phyloP scores from a whole-genome alignment of 2,797 vertebrate genomes.

The Mormyrus proboscirostris region DNA sequence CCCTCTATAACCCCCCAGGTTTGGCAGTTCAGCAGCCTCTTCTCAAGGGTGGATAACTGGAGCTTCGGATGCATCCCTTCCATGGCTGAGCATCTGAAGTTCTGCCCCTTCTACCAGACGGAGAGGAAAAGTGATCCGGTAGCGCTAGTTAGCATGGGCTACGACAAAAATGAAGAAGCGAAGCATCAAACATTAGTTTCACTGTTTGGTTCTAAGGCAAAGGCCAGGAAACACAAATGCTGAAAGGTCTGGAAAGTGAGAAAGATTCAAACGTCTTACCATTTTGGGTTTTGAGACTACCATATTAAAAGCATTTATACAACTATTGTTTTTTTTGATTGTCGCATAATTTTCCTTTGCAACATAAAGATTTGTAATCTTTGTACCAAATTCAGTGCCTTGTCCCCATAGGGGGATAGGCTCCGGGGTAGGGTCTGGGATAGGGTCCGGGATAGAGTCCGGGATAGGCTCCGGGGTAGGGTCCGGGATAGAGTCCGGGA shows the following conservation, averaged over 20 bases:
- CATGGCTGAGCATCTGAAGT: conserved; percentile 82
- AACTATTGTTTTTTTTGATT: neutral
- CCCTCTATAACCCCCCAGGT: conserved; percentile 55
- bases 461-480: too few relatives aligned
- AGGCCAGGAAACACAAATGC: neutral
- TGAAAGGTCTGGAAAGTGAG: neutral
- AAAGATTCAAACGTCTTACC: neutral
- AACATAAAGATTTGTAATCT: neutral
- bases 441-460: neutral
- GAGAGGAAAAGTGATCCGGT: conserved; percentile 69
- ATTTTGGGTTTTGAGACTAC: neutral
- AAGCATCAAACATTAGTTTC: conserved; percentile 59
- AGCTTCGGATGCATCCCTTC: conserved; percentile 54
- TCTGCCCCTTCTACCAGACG: conserved; percentile 73
- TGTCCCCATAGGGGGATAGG: neutral
- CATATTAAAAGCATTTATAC: neutral
- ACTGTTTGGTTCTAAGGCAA: conserved; percentile 31
- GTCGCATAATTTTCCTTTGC: neutral
- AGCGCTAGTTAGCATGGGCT: conserved; percentile 58
- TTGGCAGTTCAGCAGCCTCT: conserved; percentile 92
- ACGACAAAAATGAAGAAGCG: conserved; percentile 36
- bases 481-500: too few relatives aligned
- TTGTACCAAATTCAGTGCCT: neutral
- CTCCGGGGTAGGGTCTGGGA: neutral
- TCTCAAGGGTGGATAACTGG: conserved; percentile 79